phyloP scores from a whole-genome alignment of 2,797 vertebrate species.

The Diglossa cyanea region DNA sequence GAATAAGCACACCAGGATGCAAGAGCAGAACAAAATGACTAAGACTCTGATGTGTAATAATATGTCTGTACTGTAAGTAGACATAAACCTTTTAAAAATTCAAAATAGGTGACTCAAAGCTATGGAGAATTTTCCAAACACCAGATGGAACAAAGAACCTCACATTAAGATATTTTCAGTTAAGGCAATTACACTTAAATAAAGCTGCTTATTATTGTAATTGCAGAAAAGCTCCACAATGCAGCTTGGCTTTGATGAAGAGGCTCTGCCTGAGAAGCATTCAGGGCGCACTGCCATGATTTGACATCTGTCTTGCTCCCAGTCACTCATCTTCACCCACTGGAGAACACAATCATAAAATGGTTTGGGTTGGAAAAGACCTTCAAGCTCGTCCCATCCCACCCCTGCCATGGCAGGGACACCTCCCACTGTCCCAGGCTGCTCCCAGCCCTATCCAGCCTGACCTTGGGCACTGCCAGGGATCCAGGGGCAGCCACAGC shows the following conservation, averaged over 20 bases:
- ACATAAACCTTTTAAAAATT: conserved; percentile 69
- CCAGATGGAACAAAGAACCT: conserved; percentile 51
- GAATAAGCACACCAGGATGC: conserved; percentile 37
- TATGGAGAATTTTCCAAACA: conserved; percentile 62
- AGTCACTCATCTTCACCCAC: conserved; percentile 27
- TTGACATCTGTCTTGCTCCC: conserved; percentile 52
- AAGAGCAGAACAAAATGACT: conserved; percentile 64
- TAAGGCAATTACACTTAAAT: conserved; percentile 68
- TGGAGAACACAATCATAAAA: background rate
- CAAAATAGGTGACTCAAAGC: conserved; percentile 74
- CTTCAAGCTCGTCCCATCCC: rapidly evolving
- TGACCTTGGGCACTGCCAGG: background rate
- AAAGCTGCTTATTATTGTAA: conserved; percentile 70
- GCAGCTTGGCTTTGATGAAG: conserved; percentile 48
- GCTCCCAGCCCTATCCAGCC: rapidly evolving
- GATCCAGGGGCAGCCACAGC: background rate
- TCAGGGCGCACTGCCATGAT: conserved; percentile 30
- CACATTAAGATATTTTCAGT: conserved; percentile 66
- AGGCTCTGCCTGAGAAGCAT: conserved; percentile 32
- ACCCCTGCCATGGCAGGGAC: background rate
- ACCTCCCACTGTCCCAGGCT: background rate
- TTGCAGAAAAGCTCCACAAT: conserved; percentile 53
- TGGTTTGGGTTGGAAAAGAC: background rate
- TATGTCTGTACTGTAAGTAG: conserved; percentile 66
- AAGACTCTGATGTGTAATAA: conserved; percentile 64